Evolutionary conservation across 1,140 invertebrate genomes (phyloP).

Genomic region (Meloidogyne exigua): DNA sequence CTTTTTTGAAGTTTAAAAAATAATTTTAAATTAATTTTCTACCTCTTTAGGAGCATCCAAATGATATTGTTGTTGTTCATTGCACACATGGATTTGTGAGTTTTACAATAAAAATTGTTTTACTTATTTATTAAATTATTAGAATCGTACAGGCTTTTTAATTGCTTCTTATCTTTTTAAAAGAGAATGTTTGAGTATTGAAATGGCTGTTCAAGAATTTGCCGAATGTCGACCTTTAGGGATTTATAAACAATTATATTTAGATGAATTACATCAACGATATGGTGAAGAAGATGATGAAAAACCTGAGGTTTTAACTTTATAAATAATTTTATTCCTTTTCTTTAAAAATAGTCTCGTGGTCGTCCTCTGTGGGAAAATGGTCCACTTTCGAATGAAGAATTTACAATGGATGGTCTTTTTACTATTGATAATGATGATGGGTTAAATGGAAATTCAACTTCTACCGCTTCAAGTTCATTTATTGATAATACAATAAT

Average conservation of each 20-base stretch:
- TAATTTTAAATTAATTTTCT: constrained; percentile 21
- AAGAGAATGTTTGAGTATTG: constrained; percentile 74
- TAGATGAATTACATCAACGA: constrained; percentile 62
- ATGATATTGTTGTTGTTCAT: constrained; percentile 74
- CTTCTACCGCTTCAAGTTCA: not conserved
- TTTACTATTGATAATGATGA: constrained; percentile 17
- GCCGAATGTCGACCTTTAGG: constrained; percentile 70
- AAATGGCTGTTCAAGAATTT: constrained; percentile 78
- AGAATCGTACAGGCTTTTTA: constrained; percentile 92
- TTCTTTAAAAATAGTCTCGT: constrained; percentile 19
- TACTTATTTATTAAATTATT: constrained; percentile 67
- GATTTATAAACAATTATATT: constrained; percentile 74
- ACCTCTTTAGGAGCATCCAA: constrained; percentile 41
- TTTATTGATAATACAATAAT: not conserved
- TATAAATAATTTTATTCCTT: not conserved
- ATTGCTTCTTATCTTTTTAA: constrained; percentile 86
- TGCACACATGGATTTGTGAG: constrained; percentile 79
- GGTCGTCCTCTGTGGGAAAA: constrained; percentile 56
- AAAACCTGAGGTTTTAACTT: constrained; percentile 27
- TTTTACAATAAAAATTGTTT: not conserved
- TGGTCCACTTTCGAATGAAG: constrained; percentile 27
- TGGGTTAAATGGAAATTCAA: not conserved
- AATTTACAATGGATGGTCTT: constrained; percentile 20
- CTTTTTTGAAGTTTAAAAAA: constrained; percentile 47
- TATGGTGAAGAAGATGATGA: constrained; percentile 51